phyloP scores from a whole-genome alignment of 1,140 invertebrate species.

The Lepidostoma basale region DNA sequence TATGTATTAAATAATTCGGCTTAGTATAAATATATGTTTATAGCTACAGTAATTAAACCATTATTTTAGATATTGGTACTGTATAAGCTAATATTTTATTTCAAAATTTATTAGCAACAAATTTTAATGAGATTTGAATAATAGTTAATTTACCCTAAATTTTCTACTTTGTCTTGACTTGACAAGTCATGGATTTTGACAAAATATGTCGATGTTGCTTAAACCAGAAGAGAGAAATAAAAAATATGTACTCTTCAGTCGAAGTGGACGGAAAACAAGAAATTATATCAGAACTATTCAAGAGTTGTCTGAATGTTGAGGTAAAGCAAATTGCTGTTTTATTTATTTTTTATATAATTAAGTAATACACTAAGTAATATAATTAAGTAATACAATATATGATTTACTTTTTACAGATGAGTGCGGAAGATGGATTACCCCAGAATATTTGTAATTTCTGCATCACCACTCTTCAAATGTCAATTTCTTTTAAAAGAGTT shows the following conservation, averaged over 20 bases:
- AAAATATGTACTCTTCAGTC: constrained; percentile 11
- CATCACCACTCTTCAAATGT: constrained; percentile 55
- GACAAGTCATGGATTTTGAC: constrained; percentile 31
- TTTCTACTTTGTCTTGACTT: too few species aligned
- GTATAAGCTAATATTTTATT: too few species aligned
- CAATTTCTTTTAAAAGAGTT: constrained; percentile 56
- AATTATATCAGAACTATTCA: constrained; percentile 22
- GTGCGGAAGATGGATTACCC: constrained; percentile 42
- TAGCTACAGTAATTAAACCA: too few species aligned
- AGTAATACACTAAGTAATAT: neutral
- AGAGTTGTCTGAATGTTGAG: constrained; percentile 29
- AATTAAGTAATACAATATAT: neutral
- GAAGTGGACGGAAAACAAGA: constrained; percentile 29
- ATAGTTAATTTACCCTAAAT: too few species aligned
- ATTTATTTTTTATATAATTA: neutral
- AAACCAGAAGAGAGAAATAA: constrained; percentile 1
- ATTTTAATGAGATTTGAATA: too few species aligned
- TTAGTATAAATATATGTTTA: too few species aligned
- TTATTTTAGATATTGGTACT: too few species aligned
- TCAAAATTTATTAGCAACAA: too few species aligned
- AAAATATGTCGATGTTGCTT: constrained; percentile 34
- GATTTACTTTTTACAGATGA: constrained; percentile 10
- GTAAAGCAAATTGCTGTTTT: too few species aligned
- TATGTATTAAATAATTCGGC: too few species aligned
- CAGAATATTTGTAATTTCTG: constrained; percentile 56